Evolutionary conservation across 2,113 vertebrate species (phyloP).

Genomic region (Diphyllodes magnificus): DNA sequence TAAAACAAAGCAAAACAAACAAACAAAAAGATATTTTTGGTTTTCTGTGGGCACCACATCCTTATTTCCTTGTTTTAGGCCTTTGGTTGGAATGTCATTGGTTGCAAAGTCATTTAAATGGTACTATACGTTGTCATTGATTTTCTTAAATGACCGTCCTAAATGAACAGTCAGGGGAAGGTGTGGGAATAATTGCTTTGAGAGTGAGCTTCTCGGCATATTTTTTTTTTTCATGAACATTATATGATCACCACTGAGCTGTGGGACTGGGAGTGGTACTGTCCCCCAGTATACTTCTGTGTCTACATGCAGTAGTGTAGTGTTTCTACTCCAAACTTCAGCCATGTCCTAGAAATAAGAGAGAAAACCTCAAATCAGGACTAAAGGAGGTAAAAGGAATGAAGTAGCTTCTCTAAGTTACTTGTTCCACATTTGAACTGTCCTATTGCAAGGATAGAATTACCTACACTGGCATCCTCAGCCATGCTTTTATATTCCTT

Average conservation of each 20-base stretch:
- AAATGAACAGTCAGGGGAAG: neutral
- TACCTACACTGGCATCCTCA: neutral
- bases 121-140: neutral
- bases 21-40: neutral
- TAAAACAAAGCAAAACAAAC: neutral
- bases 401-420: neutral
- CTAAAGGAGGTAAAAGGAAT: neutral
- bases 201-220: neutral
- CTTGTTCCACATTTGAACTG: neutral
- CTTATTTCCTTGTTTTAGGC: neutral
- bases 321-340: neutral
- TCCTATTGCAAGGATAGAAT: neutral
- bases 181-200: neutral
- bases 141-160: neutral
- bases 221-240: neutral
- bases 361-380: neutral
- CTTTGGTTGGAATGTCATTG: neutral
- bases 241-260: neutral
- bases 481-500: neutral
- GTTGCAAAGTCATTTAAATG: neutral
- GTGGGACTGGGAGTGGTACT: neutral
- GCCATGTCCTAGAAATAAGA: neutral
- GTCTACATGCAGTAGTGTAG: rapidly evolving
- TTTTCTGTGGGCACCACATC: neutral
- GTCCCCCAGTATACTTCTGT: rapidly evolving